These are phyloP conservation scores for Trematomus loennbergii DNA, from an alignment of 2,113 vertebrate genomes.

Conservation along the genomic window DNA sequence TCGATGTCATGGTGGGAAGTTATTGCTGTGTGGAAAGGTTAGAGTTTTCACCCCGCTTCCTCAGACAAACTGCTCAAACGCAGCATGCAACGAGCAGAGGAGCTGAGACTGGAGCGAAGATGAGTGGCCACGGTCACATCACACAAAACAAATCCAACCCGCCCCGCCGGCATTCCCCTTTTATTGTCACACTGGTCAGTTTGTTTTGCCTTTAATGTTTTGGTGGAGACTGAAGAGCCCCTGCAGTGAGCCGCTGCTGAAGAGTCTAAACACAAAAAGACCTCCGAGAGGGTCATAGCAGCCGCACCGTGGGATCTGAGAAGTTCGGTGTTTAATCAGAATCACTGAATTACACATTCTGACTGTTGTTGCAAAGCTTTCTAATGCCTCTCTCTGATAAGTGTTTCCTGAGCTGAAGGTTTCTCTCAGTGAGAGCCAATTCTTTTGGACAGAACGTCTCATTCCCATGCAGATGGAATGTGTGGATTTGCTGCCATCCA, in stretches of 20 bases:
- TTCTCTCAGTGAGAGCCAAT: conserved; percentile 31
- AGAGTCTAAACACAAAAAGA: conserved; percentile 49
- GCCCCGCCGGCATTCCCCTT: conserved; percentile 49
- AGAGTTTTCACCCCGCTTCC: conserved; percentile 73
- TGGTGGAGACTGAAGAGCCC: conserved; percentile 48
- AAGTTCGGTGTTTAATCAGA: conserved; percentile 22
- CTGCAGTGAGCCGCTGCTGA: conserved; percentile 39
- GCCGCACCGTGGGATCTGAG: conserved; percentile 39
- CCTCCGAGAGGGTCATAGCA: conserved; percentile 28
- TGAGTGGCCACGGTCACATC: conserved; percentile 59
- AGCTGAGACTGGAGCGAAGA: conserved; percentile 57
- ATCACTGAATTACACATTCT: conserved; percentile 28
- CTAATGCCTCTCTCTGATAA: neutral
- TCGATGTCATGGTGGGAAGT: conserved; percentile 81
- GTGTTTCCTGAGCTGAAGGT: conserved; percentile 16
- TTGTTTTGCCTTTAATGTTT: conserved; percentile 72
- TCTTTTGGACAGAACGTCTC: conserved; percentile 36
- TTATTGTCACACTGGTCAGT: conserved; percentile 67
- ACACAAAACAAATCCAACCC: conserved; percentile 60
- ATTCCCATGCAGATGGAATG: conserved; percentile 75
- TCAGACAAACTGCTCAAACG: conserved; percentile 68
- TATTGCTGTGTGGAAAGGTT: conserved; percentile 78
- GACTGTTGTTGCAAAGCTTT: conserved; percentile 20
- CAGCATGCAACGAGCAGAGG: conserved; percentile 63
- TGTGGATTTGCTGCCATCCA: conserved; percentile 73